Conservation (phyloP, 2,797 vertebrate species). For the Menidia menidia region DNA sequence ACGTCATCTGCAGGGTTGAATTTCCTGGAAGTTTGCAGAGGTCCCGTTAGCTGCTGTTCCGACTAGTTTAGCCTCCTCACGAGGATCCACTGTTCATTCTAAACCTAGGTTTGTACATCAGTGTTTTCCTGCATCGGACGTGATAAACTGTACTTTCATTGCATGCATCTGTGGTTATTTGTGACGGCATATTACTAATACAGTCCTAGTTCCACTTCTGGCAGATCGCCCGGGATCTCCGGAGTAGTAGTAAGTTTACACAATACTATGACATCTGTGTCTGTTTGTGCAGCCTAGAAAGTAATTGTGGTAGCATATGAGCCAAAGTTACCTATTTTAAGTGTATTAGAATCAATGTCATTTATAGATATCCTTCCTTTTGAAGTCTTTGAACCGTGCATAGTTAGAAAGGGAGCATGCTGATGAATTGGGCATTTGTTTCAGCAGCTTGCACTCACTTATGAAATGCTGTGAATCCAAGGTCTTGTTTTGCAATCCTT, state of each 20-base stretch:
- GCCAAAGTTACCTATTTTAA: constrained; percentile 68
- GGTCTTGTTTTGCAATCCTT: constrained; percentile 64
- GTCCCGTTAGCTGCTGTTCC: constrained; percentile 57
- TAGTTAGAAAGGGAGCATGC: constrained; percentile 64
- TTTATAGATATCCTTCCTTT: constrained; percentile 58
- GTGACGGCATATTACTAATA: constrained; percentile 41
- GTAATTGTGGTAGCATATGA: constrained; percentile 49
- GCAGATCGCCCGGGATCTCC: constrained; percentile 28
- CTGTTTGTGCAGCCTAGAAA: constrained; percentile 43
- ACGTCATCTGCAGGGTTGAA: constrained; percentile 43
- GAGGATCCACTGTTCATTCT: constrained; percentile 25
- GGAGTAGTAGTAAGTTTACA: constrained; percentile 31
- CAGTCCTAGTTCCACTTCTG: constrained; percentile 31
- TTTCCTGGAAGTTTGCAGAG: constrained; percentile 40
- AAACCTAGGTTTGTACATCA: constrained; percentile 28
- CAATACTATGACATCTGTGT: constrained; percentile 4
- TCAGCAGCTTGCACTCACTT: constrained; percentile 74
- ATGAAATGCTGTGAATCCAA: constrained; percentile 73
- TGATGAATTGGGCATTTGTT: constrained; percentile 58
- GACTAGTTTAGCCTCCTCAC: constrained; percentile 47
- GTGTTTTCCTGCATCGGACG: constrained; percentile 49
- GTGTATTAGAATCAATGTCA: constrained; percentile 67
- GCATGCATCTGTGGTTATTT: constrained; percentile 60
- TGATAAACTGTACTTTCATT: constrained; percentile 57
- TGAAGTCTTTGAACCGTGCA: constrained; percentile 66